Evolutionary conservation across 2,113 vertebrate species (phyloP), one percentile per base, ranked within the genome.

Genomic region (Potamarius usumacintae): DNA sequence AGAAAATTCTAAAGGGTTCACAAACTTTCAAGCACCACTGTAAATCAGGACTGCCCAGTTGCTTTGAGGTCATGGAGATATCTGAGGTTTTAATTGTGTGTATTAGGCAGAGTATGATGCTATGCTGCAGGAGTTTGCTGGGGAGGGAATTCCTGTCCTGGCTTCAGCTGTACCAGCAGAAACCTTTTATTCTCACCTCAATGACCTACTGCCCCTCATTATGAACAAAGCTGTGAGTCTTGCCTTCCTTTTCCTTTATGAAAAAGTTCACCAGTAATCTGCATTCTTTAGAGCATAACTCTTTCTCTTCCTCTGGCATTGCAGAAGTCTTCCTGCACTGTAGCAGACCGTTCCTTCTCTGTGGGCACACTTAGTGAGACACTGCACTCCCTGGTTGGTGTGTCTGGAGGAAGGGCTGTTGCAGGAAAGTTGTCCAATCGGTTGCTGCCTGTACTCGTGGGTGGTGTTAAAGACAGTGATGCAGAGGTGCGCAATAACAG

Each of bases 401-500:
- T 91, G 8, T 5, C 92, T 0, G 95, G 94, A 0, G 95, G 95
- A 12, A 83, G 72, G 2, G 85, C 86, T 7, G 50, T 93, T 20
- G 95, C 95, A 0, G 93, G 92, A 17, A 93, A 94, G 25, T 95
- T 98, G 90, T 95, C 96, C 71, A 94, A 95, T 14, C 95, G 94
- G 12, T 85, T 98, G 62, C 92, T 97, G 18, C 96, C 97, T 0
- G 92, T 96, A 63, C 90, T 98, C 63, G 93, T 97, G 14, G 92
- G 88, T 0, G 93, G 94, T 0, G 92, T 94, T 27, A 94, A 89
- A 42, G 97, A 97, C 89, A 30, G 91, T 0, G 96, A 97, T 63
- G 55, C 95, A 0, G 97, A 98, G 91, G 97, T 97, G 63, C 96
- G 97, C 77, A 97, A 96, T 93, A 98, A 98, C 90, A 95, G 96